Conservation (phyloP, 2,888 invertebrate genomes). For the Hydroisotoma schaefferi region DNA sequence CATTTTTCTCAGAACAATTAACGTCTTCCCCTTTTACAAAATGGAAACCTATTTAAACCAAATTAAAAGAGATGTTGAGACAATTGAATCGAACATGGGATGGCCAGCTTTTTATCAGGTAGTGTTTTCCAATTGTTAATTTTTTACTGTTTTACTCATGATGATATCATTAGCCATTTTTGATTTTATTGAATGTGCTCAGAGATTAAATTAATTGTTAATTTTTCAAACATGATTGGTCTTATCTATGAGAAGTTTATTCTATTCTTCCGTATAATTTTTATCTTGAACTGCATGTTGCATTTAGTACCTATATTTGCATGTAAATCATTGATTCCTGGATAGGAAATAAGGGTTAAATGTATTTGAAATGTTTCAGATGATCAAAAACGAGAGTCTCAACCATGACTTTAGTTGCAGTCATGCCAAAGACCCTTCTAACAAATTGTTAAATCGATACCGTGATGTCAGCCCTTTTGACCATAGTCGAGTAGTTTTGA, state of each 20-base stretch:
- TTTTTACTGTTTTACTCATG: too few species aligned
- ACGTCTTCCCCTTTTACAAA: too few species aligned
- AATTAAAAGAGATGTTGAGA: slow-evolving; percentile 69
- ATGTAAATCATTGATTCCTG: too few species aligned
- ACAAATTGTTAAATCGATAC: slow-evolving; percentile 82
- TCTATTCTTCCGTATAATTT: too few species aligned
- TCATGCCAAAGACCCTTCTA: slow-evolving; percentile 73
- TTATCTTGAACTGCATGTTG: background rate
- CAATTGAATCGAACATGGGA: slow-evolving; percentile 65
- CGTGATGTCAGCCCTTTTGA: slow-evolving; percentile 95
- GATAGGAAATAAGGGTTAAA: background rate
- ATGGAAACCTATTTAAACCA: slow-evolving; percentile 43
- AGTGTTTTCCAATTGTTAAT: too few species aligned
- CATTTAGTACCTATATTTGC: background rate
- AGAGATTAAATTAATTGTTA: too few species aligned
- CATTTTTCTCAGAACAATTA: too few species aligned
- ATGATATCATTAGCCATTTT: background rate
- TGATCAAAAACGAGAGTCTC: slow-evolving; percentile 68
- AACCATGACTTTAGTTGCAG: slow-evolving; percentile 56
- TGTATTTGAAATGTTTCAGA: slow-evolving; percentile 58
- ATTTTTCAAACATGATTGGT: too few species aligned
- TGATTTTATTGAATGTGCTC: background rate
- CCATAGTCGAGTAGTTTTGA: slow-evolving; percentile 79
- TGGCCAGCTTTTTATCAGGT: slow-evolving; percentile 74
- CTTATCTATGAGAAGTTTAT: too few species aligned